These are phyloP conservation scores for Phortica variegata DNA, from an alignment of 1,140 invertebrate genomes.

Conservation along the genomic window DNA sequence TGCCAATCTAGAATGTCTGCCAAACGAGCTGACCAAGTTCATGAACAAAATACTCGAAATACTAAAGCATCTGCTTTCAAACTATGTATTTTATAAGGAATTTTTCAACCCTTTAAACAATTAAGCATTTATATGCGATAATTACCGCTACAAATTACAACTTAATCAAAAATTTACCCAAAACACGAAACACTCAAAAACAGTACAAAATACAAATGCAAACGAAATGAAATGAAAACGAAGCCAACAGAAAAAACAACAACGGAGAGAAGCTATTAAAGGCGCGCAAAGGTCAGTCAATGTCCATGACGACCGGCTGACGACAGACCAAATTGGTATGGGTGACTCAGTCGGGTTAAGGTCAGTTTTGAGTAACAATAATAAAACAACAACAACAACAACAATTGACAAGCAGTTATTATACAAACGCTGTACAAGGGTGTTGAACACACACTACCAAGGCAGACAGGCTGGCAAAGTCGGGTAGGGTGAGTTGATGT, in stretches of 20 bases:
- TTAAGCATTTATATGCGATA: conserved; percentile 20
- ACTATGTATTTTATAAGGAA: no score
- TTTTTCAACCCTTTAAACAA: conserved; percentile 7
- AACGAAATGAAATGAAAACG: conserved; percentile 21
- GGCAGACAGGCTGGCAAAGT: neutral
- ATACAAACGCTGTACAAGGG: conserved; percentile 25
- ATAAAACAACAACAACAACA: neutral
- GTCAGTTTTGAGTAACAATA: conserved; percentile 33
- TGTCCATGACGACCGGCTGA: conserved; percentile 44
- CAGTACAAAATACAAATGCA: conserved; percentile 2
- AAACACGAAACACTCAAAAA: conserved; percentile 21
- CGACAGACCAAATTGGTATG: conserved; percentile 1
- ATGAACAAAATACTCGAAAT: no score
- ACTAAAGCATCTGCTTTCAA: no score
- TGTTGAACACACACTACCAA: conserved; percentile 13
- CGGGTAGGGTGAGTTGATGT: neutral
- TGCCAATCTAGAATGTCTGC: no score
- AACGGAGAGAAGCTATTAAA: neutral
- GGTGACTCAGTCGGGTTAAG: conserved; percentile 29
- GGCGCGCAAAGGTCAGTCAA: conserved; percentile 45
- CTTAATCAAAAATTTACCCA: conserved; percentile 49
- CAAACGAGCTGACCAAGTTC: no score
- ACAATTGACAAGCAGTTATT: no score
- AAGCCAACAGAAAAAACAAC: neutral
- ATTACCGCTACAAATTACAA: conserved; percentile 45